Evolutionary conservation across 2,888 invertebrate genomes (phyloP).

Genomic region (Tricholauxania praeusta): DNA sequence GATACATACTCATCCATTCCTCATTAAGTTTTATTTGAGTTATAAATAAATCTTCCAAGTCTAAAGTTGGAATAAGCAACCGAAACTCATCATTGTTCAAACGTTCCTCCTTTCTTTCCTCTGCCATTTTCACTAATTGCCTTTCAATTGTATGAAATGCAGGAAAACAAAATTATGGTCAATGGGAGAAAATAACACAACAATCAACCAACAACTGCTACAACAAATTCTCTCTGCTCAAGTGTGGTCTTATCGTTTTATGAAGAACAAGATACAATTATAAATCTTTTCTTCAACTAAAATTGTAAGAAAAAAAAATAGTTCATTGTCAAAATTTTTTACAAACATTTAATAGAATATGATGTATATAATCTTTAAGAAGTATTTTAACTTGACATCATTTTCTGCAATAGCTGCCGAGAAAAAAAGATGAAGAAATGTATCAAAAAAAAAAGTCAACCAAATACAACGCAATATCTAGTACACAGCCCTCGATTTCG

Average conservation of each 20-base stretch:
- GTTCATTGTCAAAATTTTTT: too few species aligned
- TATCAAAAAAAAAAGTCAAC: too few species aligned
- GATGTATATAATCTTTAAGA: too few species aligned
- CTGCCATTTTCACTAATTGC: slow-evolving; percentile 29
- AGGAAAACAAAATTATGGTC: slow-evolving; percentile 4
- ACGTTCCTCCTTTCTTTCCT: slow-evolving; percentile 6
- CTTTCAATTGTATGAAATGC: background rate
- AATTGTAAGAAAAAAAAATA: slow-evolving; percentile 42
- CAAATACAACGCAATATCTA: too few species aligned
- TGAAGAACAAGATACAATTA: slow-evolving; percentile 30
- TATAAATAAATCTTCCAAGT: slow-evolving; percentile 37
- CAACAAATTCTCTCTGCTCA: slow-evolving; percentile 17
- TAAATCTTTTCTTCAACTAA: slow-evolving; percentile 44
- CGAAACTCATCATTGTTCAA: slow-evolving; percentile 39
- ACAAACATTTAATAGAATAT: too few species aligned
- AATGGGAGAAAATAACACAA: slow-evolving; percentile 21
- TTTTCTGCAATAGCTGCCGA: too few species aligned
- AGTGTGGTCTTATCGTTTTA: slow-evolving; percentile 24
- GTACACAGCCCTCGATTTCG: too few species aligned
- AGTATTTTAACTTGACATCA: too few species aligned
- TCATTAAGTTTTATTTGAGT: slow-evolving; percentile 32
- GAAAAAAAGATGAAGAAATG: too few species aligned
- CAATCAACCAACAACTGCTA: slow-evolving; percentile 30
- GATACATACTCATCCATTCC: slow-evolving; percentile 36
- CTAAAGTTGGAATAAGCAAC: slow-evolving; percentile 38